Base-by-base conservation (phyloP, 1,140 invertebrate species). In the Steinernema khuongi region DNA sequence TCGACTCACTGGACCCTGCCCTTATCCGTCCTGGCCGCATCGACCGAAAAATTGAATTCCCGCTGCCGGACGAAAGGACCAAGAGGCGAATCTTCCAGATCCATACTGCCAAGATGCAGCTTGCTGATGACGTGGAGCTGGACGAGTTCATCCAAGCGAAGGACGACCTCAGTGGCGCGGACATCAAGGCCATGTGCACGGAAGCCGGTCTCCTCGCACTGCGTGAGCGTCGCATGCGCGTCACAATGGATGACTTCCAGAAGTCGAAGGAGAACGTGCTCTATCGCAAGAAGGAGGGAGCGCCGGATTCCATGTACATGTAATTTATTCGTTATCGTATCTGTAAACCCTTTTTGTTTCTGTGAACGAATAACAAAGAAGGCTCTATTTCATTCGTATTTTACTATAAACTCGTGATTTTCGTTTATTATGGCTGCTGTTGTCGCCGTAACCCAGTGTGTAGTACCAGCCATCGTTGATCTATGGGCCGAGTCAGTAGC, bases 231-330 rank as follows among this genome's bases (percentile, higher is more conserved):
- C 90, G 96, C 79, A 99, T 99, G 96, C 97, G 97, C 88, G 97
- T 99, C 17, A 99, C 94, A 31, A 97, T 95, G 88, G 96, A 99
- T 87, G 96, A 99, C 87, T 99, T 99, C 86, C 93, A 93, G 85
- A 99, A 99, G 86, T 96, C 96, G 0, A 99, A 99, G 87, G 96
- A 99, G 86, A 99, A 95, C 88, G 96, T 99, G 67, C 88, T 99
- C 18, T 99, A 99, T 87, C 90, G 96, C 28, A 99, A 99, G 89
- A 97, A 99, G 86, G 96, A 99, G 89, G 95, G 96, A 75, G 97
- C 95, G 67, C 96, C 96, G 4, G 96, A 99, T 88, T 95, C 96
- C 82, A 89, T 99, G 30, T 99, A 99, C 89, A 90, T 99, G 85
- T 99, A 94, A 85, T 43, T 36, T 44, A 18, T 71, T 29, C 28